Base-by-base conservation (phyloP, 2,797 vertebrate species). In the Melanotaenia parkinsoni region DNA sequence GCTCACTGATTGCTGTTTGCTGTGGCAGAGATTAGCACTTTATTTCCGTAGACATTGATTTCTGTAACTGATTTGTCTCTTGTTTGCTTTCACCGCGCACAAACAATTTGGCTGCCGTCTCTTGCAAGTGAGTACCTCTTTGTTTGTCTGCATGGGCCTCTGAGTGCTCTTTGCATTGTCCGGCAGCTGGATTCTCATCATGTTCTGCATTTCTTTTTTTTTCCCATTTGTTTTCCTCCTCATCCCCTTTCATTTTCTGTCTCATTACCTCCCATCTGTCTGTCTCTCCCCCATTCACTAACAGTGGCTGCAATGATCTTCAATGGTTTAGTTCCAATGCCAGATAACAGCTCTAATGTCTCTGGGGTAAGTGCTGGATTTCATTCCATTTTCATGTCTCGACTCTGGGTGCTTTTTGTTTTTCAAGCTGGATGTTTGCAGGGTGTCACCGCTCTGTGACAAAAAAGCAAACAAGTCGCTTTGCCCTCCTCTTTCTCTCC, bases 61-160 rank as follows among this genome's bases (percentile, higher is more conserved):
- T 92, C 94, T 96, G 90, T 97, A 96, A 97, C 97, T 98, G 95
- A 96, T 96, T 95, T 98, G 92, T 97, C 85, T 95, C 94, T 84
- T 96, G 71, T 97, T 95, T 96, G 91, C 93, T 94, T 95, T 94
- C 92, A 94, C 94, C 96, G 94, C 93, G 94, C 94, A 91, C 93
- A 91, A 88, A 86, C 93, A 92, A 94, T 92, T 89, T 90, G 96
- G 95, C 96, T 92, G 94, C 90, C 91, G 79, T 92, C 93, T 93
- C 91, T 87, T 93, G 76, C 72, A 95, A 95, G 97, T 99, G 92
- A 99, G 96, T 98, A 95, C 86, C 86, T 71, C 24, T 66, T 68
- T 63, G 59, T 84, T 69, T 61, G 45, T 81, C 26, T 77, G 77
- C 79, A 80, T 63, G 74, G 63, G 35, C 63, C 59, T 57, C 24